Base-by-base conservation (phyloP, 1,140 invertebrate genomes). In the Zelostemma sp. region DNA sequence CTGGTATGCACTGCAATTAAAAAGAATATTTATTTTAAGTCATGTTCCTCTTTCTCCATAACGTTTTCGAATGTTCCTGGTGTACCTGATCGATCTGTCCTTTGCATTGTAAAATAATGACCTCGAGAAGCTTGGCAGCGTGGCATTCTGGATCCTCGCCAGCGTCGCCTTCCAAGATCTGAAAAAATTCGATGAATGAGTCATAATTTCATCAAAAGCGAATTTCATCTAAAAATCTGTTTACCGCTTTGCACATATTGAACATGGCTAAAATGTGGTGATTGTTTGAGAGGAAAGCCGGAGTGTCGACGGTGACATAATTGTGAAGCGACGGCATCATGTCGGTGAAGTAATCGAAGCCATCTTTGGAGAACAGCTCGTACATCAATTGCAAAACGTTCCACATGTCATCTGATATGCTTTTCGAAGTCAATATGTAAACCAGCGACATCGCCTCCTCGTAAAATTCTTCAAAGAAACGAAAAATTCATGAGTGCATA, bases 261-360 rank as follows among this genome's bases (percentile, higher is more conserved):
- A 95, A 97, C 81, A 99, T 93, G 19, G 95, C 95, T 70, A 97
- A 81, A 64, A 99, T 87, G 68, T 96, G 90, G 79, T 95, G 92
- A 76, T 95, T 92, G 82, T 97, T 94, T 0, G 94, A 92, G 1
- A 99, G 85, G 81, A 99, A 99, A 9, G 93, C 94, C 38, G 92
- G 90, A 4, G 96, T 97, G 83, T 99, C 97, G 6, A 98, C 93
- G 1, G 96, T 98, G 18, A 99, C 91, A 81, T 98, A 99, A 86
- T 99, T 98, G 82, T 99, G 97, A 11, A 99, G 87, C 1, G 95
- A 93, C 25, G 97, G 96, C 96, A 99, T 99, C 93, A 99, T 98
- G 74, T 99, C 98, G 40, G 93, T 95, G 80, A 99, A 99, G 86
- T 98, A 99, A 82, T 99, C 97, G 56, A 93, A 91, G 17, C 95